These are phyloP conservation scores for Diplazon laetatorius DNA, from an alignment of 2,888 invertebrate species.

Conservation along the genomic window DNA sequence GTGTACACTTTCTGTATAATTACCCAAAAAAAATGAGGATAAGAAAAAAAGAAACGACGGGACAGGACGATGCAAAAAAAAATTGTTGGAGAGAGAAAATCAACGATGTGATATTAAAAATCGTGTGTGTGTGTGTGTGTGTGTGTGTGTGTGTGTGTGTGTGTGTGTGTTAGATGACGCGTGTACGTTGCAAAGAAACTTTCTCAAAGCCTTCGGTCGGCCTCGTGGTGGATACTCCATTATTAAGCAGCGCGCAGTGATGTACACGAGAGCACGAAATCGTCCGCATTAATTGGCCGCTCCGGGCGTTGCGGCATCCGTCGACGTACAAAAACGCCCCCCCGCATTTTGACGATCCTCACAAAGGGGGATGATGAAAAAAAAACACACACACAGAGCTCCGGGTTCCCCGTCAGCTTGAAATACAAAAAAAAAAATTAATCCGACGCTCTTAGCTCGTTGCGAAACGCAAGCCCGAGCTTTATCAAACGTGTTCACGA, in stretches of 20 bases:
- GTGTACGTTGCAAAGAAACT: neutral
- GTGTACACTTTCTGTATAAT: too few relatives aligned
- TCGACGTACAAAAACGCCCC: neutral
- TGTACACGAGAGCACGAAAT: constrained; percentile 7
- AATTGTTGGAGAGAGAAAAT: too few relatives aligned
- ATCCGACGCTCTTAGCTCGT: neutral
- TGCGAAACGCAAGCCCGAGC: neutral
- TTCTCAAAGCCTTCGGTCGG: neutral
- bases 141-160: too few relatives aligned
- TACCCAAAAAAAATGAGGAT: too few relatives aligned
- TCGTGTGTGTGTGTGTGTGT: too few relatives aligned
- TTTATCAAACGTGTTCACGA: neutral
- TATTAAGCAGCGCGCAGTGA: neutral
- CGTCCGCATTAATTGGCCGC: constrained; percentile 28
- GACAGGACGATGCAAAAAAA: neutral
- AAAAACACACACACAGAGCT: neutral
- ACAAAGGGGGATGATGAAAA: constrained; percentile 37
- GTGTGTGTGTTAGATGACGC: constrained; percentile 9
- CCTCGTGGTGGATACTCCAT: too few relatives aligned
- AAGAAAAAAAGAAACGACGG: neutral
- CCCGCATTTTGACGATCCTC: neutral
- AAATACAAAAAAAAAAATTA: neutral
- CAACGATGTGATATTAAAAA: neutral
- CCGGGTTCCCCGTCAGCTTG: neutral
- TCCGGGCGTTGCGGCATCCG: constrained; percentile 33